A percentile compares a stretch with the other conserved stretches of the same genome.
These are phyloP conservation scores for Steatornis caripensis DNA, from an alignment of 2,113 vertebrate species.

Conservation along the genomic window DNA sequence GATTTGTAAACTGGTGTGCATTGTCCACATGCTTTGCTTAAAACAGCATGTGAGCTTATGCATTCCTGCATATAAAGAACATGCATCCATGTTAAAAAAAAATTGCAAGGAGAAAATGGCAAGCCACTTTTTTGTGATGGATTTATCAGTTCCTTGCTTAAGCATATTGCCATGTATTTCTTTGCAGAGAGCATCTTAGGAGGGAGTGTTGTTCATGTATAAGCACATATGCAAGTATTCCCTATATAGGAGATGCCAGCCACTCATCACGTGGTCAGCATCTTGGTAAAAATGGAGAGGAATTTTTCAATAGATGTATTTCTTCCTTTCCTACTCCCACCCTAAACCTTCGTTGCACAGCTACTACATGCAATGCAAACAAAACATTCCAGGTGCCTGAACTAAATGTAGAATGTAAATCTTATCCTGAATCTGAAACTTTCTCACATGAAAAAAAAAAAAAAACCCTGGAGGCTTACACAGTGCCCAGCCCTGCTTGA, in stretches of 20 bases:
- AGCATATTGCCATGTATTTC: not conserved
- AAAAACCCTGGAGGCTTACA: not conserved
- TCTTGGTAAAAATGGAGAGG: not conserved
- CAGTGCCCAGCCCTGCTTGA: not conserved
- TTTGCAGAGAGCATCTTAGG: not conserved
- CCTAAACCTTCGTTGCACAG: not conserved
- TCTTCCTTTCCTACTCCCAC: not conserved
- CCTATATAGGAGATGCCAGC: not conserved
- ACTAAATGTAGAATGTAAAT: not conserved
- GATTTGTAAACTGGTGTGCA: not conserved
- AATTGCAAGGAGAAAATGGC: not conserved
- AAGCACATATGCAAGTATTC: not conserved
- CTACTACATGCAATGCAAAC: not conserved
- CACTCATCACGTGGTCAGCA: not conserved
- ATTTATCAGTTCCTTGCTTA: not conserved
- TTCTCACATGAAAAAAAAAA: not conserved
- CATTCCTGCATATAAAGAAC: not conserved
- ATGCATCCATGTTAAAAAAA: not conserved
- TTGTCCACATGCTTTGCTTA: not conserved
- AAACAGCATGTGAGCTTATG: rapidly evolving
- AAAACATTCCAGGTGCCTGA: not conserved
- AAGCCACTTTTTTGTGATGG: not conserved
- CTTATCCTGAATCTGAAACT: not conserved
- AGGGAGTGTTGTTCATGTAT: not conserved
- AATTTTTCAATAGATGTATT: not conserved